Evolutionary conservation across 2,113 vertebrate genomes (phyloP), one percentile per base, ranked within the genome.

Genomic region (Orthonyx spaldingii): DNA sequence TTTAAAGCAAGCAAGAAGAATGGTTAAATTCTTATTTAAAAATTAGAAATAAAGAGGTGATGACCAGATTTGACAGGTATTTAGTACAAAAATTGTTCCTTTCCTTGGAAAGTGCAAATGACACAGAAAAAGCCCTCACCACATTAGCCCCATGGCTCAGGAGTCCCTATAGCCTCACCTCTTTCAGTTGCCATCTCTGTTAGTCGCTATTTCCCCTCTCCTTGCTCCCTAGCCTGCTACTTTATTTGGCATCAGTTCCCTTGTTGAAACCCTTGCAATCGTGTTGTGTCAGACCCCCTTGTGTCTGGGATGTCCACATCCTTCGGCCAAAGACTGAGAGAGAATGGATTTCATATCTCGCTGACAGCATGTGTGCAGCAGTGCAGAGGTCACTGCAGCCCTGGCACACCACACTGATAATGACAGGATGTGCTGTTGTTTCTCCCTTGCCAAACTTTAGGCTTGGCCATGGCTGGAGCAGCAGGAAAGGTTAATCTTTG

Each of bases 401-500:
- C 47, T 4, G 1, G 28, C n/a, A 39, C 41, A 28, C 0, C 4
- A n/a, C 17, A 1, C 20, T 33, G 35, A n/a, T 49, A 32, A 14
- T n/a, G 50, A 27, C 4, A 66, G 24, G 12, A 56, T 6, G 6
- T 35, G 41, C 74, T 63, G 8, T 33, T 46, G 33, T 14, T 9
- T 79, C 23, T 83, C 10, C 26, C 23, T 56, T 55, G 26, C 22
- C 30, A 64, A 26, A 71, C 9, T 30, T 68, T 9, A 70, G 32
- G 35, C 27, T 27, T 52, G 41, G 27, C 13, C 10, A 30, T 3
- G 30, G 33, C 82, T 35, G 9, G 32, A 64, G 30, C 16, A 92
- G 12, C 11, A 8, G 44, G 32, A 53, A 60, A 83, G 7, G 11
- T 30, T 56, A 60, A 71, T 64, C 44, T 68, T 56, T 39, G 26